Percentiles rank a stretch among this genome's conserved stretches.
Conservation (phyloP, 2,888 invertebrate genomes). For the Nineta flava region DNA sequence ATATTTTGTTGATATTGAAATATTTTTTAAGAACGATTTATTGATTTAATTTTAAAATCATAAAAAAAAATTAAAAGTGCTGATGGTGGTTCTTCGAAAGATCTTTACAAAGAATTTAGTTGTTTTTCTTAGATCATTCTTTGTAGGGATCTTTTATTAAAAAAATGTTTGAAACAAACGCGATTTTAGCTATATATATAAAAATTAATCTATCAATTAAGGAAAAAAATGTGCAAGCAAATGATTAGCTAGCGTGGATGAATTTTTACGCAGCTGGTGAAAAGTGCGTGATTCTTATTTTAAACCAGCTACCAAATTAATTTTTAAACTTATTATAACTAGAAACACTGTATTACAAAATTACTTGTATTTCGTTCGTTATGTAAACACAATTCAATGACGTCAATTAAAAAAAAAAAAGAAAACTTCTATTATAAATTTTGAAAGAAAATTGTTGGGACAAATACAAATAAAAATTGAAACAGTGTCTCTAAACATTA, state of each 20-base stretch:
- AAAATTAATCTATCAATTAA: not conserved
- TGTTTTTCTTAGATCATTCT: not conserved
- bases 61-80: not conserved
- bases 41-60: too few species aligned
- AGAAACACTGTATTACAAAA: not conserved
- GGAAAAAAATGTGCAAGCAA: not conserved
- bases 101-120: not conserved
- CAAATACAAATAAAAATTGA: not conserved
- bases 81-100: not conserved
- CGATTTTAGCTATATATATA: not conserved
- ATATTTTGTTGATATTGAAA: too few species aligned
- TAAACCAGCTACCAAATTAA: not conserved
- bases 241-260: conserved; percentile 1
- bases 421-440: not conserved
- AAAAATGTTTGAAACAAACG: not conserved
- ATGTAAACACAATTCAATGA: too few species aligned
- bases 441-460: not conserved
- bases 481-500: not conserved
- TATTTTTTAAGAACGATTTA: too few species aligned
- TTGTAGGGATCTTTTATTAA: not conserved
- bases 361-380: too few species aligned
- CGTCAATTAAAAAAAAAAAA: too few species aligned
- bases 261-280: not conserved
- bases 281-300: not conserved
- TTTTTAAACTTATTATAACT: not conserved